Evolutionary conservation across 2,113 vertebrate genomes (phyloP).

Genomic region (Rafetus swinhoei): DNA sequence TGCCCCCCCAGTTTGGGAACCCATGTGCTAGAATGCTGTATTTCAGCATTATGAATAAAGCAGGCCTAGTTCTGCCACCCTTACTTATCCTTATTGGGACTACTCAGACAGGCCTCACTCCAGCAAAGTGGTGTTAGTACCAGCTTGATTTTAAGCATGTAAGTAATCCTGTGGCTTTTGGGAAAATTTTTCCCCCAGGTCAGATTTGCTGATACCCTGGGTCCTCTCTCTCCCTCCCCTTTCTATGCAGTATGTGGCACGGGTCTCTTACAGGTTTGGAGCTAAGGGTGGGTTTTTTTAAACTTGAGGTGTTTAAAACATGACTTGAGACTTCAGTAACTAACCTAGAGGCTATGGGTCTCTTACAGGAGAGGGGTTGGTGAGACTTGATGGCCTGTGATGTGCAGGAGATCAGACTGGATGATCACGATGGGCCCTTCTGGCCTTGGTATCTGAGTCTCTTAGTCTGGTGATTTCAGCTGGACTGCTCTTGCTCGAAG

Average conservation of each 20-base stretch:
- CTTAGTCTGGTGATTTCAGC: not conserved
- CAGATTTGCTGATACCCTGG: not conserved
- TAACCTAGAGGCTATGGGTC: no score
- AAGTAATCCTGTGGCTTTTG: not conserved
- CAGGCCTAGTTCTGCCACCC: accelerated
- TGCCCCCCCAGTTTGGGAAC: no score
- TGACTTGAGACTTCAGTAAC: not conserved
- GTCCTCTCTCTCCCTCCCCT: no score
- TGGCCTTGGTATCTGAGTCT: not conserved
- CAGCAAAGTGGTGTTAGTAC: accelerated
- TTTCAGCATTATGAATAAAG: accelerated
- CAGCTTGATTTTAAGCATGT: not conserved
- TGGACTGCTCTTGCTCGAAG: not conserved
- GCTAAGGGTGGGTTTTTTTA: not conserved
- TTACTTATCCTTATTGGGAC: accelerated
- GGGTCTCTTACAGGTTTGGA: not conserved
- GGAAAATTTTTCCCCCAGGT: not conserved
- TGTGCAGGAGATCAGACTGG: not conserved
- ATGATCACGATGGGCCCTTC: not conserved
- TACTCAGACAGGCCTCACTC: not conserved
- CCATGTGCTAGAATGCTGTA: accelerated
- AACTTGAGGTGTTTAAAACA: not conserved
- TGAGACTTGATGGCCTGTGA: not conserved
- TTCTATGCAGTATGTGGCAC: not conserved
- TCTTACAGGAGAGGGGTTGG: not conserved